Conservation (phyloP, 2,797 vertebrate species). For the Chanos chanos region DNA sequence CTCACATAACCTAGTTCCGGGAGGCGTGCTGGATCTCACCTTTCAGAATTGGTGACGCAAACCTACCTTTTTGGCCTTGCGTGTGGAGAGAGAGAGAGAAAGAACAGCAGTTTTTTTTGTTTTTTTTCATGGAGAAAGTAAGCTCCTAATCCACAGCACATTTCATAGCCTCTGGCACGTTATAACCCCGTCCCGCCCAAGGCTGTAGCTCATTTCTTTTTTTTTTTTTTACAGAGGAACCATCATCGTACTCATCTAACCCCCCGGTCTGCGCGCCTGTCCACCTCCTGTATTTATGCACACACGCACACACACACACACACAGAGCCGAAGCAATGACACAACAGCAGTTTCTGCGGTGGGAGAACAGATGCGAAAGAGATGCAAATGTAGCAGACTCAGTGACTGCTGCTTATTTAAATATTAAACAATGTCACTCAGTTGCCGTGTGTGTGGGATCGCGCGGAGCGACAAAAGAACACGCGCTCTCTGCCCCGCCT, state of each 20-base stretch:
- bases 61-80: background rate
- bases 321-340: background rate
- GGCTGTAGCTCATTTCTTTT: too few relatives aligned
- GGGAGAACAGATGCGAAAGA: background rate
- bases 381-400: constrained; percentile 23
- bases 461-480: constrained; percentile 6
- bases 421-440: constrained; percentile 31
- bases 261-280: too few relatives aligned
- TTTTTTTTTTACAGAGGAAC: too few relatives aligned
- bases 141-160: too few relatives aligned
- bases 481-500: background rate
- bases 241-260: too few relatives aligned
- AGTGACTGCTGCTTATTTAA: constrained; percentile 30
- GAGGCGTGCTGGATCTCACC: background rate
- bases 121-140: too few relatives aligned
- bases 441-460: background rate
- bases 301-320: background rate
- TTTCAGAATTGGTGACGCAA: constrained; percentile 4
- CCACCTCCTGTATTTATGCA: too few relatives aligned
- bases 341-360: background rate
- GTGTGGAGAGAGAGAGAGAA: background rate
- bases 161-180: too few relatives aligned
- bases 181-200: too few relatives aligned
- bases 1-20: background rate
- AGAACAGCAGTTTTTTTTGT: too few relatives aligned